These are phyloP conservation scores for Cygnus buccinator DNA, from an alignment of 2,113 vertebrate genomes.

Conservation along the genomic window DNA sequence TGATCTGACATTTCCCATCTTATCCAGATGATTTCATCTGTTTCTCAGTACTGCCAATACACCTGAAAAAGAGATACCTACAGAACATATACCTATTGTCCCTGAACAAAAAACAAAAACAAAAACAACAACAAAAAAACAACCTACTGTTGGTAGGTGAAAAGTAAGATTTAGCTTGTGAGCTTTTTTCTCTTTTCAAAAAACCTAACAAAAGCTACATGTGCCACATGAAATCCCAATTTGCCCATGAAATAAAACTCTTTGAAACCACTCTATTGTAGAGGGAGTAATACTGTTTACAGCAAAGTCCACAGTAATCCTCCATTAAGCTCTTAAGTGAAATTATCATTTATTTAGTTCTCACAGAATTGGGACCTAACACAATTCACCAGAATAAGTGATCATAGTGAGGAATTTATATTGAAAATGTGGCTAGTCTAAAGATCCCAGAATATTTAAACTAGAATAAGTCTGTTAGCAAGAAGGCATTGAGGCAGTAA, in stretches of 20 bases:
- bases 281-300: neutral
- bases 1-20: neutral
- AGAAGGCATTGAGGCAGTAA: neutral
- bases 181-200: neutral
- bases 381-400: neutral
- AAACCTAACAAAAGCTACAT: neutral
- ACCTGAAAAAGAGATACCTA: neutral
- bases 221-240: neutral
- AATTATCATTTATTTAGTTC: neutral
- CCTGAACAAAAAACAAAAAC: too few relatives aligned
- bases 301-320: neutral
- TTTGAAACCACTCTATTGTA: neutral
- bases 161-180: neutral
- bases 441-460: neutral
- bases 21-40: neutral
- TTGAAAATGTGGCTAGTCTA: neutral
- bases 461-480: neutral
- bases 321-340: neutral
- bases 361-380: neutral
- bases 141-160: neutral
- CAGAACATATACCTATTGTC: neutral
- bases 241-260: neutral
- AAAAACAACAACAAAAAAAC: too few relatives aligned
- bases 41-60: neutral
- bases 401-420: neutral